Base-by-base conservation (phyloP, 2,113 vertebrate species). In the Rhagologus leucostigma region DNA sequence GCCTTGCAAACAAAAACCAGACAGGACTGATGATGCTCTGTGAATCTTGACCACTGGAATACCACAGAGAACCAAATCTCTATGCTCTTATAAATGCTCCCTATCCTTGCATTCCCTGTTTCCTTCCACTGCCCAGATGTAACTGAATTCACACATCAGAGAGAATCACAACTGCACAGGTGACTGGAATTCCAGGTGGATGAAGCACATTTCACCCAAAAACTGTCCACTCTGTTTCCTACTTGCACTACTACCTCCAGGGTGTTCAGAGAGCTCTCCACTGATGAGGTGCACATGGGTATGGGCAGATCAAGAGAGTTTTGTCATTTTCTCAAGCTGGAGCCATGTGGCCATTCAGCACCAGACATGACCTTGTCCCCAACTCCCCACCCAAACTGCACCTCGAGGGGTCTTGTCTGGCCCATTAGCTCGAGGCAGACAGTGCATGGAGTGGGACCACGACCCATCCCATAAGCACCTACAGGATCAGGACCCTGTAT, bases 31-130 rank as follows among this genome's bases (percentile, higher is more conserved):
- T 4, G 12, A 37, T 9, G 7, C 5, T 11, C 84, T 47, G 37
- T 6, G 49, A 62, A 59, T 60, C 69, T 64, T 27, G 20, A 57
- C 16, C 33, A 10, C 39, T 24, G 59, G 9, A 67, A 23, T 39
- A 37, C 19, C 44, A 37, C 19, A 63, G 35, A n/a, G 26, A 70
- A 35, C 9, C 19, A 50, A 32, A 26, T 6, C 37, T 17, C 55
- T 15, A 0, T 2, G 9, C 39, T 59, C 16, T 11, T 6, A 16
- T 0, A n/a, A 4, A n/a, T 1, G 2, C 16, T n/a, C 9, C 2
- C 1, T 16, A 11, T 8, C 60, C 70, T 13, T 18, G 17, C 46
- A 16, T 0, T 12, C 2, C 16, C 32, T 10, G 1, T 7, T 19
- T 33, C 59, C 59, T 77, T 56, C 46, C 33, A 10, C 12, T 33